Percentiles rank a stretch among this genome's conserved stretches.
These are phyloP conservation scores for Callaeas wilsoni DNA, from an alignment of 2,113 vertebrate genomes.

Conservation along the genomic window DNA sequence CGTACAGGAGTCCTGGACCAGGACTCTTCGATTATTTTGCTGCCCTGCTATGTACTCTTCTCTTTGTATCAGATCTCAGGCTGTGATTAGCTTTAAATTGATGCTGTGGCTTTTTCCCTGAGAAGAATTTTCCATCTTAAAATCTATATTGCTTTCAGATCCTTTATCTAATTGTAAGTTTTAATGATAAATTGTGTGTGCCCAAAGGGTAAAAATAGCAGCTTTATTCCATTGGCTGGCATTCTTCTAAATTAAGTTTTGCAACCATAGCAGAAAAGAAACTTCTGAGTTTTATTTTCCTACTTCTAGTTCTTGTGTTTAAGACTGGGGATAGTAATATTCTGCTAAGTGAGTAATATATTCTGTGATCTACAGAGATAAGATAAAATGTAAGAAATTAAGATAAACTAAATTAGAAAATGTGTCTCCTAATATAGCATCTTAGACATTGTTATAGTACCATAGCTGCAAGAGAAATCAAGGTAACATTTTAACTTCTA, in stretches of 20 bases:
- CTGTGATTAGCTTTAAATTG: not conserved
- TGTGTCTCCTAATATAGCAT: not conserved
- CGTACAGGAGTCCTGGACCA: not conserved
- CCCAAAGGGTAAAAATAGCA: not conserved
- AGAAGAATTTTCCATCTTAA: not conserved
- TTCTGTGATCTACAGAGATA: not conserved
- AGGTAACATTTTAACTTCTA: not conserved
- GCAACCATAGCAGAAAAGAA: not conserved
- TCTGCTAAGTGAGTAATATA: not conserved
- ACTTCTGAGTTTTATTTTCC: not conserved
- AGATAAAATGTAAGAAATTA: not conserved
- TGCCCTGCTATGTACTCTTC: not conserved
- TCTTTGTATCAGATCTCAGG: not conserved
- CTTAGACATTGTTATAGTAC: not conserved
- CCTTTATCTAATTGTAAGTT: not conserved
- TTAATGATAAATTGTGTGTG: not conserved
- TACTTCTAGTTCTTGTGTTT: not conserved
- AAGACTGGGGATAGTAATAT: not conserved
- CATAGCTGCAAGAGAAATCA: not conserved
- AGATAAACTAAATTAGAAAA: not conserved
- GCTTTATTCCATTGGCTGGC: not conserved
- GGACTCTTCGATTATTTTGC: not conserved
- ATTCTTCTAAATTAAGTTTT: not conserved
- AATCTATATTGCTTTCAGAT: not conserved
- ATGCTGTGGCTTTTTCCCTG: not conserved